Base-by-base conservation (phyloP, 2,113 vertebrate genomes). In the Zosterops lateralis region DNA sequence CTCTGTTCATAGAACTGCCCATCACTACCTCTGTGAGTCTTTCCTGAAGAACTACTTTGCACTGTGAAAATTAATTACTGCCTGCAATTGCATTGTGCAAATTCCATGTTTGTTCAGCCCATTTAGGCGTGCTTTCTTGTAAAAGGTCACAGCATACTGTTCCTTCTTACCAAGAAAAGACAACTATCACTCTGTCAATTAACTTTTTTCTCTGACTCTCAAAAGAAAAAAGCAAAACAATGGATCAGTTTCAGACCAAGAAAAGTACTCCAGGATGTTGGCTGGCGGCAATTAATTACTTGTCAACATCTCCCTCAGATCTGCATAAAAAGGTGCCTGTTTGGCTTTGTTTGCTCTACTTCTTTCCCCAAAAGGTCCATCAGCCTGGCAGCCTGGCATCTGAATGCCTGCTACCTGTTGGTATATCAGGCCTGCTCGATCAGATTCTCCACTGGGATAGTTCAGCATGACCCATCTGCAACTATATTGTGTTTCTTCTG, bases 271-370 rank as follows among this genome's bases (percentile, higher is more conserved):
- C n/a, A 82, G 82, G 60, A 95, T 91, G 58, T 24, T 85, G 81
- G 61, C 60, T 92, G 44, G 64, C 85, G 82, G 79, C 68, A 95
- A 93, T 95, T 92, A 94, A 91, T 97, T 95, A 82, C 36, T 94
- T 95, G 78, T 88, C 93, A 90, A 48, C 38, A 57, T 85, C 17
- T 94, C 79, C 16, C 47, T 92, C 56, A 80, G 64, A 81, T 86
- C 82, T 94, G 75, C 75, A 91, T 94, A 57, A 95, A 96, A 94
- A 92, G 56, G 72, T 88, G 72, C 44, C 90, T 48, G 28, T 66
- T 92, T 81, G 82, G 56, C 75, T 96, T 94, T 96, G 72, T 77
- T 91, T n/a, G 36, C 40, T 67, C 45, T 78, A 26, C 67, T 89
- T 24, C 21, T 70, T 72, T 91, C 34, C 56, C 3, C 2, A 57